phyloP scores from a whole-genome alignment of 2,797 vertebrate species.

The Fratercula arctica region DNA sequence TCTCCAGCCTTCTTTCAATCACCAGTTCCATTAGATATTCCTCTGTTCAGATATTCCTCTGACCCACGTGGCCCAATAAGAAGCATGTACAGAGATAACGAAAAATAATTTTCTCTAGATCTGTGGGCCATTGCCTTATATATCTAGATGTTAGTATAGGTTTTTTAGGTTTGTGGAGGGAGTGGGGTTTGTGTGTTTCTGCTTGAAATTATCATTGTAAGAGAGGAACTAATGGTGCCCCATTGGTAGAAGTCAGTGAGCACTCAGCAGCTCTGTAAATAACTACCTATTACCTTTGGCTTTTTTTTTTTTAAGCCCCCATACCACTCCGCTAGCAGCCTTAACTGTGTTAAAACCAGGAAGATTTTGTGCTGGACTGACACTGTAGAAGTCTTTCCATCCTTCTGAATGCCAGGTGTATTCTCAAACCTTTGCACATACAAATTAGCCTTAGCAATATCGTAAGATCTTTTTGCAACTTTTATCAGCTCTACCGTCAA shows the following conservation, averaged over 20 bases:
- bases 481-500: background rate
- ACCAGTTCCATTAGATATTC: background rate
- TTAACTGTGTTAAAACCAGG: background rate
- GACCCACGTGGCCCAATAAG: background rate
- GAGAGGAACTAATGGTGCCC: background rate
- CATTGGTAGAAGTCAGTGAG: background rate
- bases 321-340: too few species aligned
- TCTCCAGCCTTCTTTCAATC: background rate
- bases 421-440: background rate
- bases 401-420: background rate
- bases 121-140: background rate
- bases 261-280: background rate
- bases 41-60: background rate
- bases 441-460: background rate
- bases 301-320: background rate
- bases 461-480: background rate
- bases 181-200: background rate
- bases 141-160: background rate
- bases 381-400: background rate
- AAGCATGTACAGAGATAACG: background rate
- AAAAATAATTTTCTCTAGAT: background rate
- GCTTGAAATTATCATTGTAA: background rate
- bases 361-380: background rate
- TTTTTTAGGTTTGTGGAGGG: background rate
- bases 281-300: background rate